A percentile compares a stretch with the other conserved stretches of the same genome.
These are phyloP conservation scores for Centroberyx gerrardi DNA, from an alignment of 2,797 vertebrate genomes.

Conservation along the genomic window DNA sequence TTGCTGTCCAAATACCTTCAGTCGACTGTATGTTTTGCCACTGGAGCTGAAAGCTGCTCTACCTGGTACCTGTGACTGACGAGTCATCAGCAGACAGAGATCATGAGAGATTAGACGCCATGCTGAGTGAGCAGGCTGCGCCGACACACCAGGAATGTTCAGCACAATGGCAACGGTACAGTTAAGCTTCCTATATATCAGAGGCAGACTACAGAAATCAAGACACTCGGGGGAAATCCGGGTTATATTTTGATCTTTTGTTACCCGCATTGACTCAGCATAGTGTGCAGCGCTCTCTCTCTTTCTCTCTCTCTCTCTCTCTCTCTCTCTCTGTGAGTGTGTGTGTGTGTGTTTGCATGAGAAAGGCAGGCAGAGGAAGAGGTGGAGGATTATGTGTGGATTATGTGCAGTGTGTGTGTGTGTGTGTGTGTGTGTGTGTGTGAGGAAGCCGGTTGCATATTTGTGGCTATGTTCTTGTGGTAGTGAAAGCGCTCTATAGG, in stretches of 20 bases:
- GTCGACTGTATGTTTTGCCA: neutral
- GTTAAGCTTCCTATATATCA: conserved; percentile 72
- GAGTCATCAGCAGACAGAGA: conserved; percentile 67
- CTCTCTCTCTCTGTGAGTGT: neutral
- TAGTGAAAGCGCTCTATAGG: conserved; percentile 46
- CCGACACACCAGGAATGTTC: conserved; percentile 60
- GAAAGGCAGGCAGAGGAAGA: conserved; percentile 47
- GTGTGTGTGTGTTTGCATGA: conserved; percentile 40
- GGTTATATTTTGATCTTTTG: conserved; percentile 56
- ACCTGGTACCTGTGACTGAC: conserved; percentile 46
- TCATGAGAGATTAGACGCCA: conserved; percentile 67
- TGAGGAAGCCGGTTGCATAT: conserved; percentile 42
- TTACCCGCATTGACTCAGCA: conserved; percentile 64
- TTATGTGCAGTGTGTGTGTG: conserved; percentile 33
- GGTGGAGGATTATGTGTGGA: conserved; percentile 56
- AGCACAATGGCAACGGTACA: conserved; percentile 66
- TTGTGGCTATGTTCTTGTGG: conserved; percentile 47
- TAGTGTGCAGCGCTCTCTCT: conserved; percentile 1
- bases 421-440: conserved; percentile 20
- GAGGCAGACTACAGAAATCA: conserved; percentile 38
- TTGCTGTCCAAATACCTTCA: no score
- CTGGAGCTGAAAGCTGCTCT: conserved; percentile 52
- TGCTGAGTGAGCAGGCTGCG: conserved; percentile 62
- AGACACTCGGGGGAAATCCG: conserved; percentile 49
- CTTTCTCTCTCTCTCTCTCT: no score